phyloP scores from a whole-genome alignment of 2,113 vertebrate species.

The Psilopsiagon aurifrons region DNA sequence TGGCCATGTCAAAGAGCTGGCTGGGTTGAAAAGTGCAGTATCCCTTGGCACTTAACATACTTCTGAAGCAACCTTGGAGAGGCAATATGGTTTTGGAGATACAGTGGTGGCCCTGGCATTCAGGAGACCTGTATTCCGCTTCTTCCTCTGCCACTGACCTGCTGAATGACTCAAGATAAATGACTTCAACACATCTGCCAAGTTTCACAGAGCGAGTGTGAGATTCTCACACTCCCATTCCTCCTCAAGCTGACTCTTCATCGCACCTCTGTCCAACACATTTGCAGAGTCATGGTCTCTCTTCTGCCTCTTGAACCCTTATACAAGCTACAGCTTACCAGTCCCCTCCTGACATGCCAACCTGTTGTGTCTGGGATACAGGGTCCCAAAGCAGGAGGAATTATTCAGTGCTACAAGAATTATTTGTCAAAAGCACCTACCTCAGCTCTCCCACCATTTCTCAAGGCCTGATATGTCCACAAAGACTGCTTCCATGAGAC shows the following conservation, averaged over 20 bases:
- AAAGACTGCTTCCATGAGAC: background rate
- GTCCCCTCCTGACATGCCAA: background rate
- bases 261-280: background rate
- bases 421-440: background rate
- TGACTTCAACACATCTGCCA: background rate
- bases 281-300: background rate
- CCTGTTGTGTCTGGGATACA: background rate
- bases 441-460: background rate
- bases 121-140: background rate
- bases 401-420: background rate
- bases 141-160: background rate
- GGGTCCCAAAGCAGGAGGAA: background rate
- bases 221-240: background rate
- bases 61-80: background rate
- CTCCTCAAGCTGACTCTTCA: background rate
- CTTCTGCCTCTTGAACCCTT: background rate
- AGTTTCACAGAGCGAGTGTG: background rate
- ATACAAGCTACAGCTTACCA: background rate
- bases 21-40: background rate
- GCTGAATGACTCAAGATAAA: background rate
- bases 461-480: background rate
- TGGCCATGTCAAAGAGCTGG: background rate
- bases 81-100: conserved; percentile 8
- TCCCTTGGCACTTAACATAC: background rate
- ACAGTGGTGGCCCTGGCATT: background rate